phyloP scores from a whole-genome alignment of 2,888 invertebrate species.

The Aspidiotus rigidus region DNA sequence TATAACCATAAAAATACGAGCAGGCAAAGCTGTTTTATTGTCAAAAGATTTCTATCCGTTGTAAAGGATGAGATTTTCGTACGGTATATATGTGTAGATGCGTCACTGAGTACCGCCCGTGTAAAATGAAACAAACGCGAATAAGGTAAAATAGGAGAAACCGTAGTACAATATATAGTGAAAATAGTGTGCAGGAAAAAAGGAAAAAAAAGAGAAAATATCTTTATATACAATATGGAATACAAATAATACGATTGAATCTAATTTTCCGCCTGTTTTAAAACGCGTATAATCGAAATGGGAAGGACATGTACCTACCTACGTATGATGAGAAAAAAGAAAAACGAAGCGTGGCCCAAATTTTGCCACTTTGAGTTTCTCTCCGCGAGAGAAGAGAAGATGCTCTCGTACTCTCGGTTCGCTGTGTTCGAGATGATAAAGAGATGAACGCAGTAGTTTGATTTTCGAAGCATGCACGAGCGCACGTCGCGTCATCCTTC shows the following conservation, averaged over 20 bases:
- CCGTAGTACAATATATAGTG: too few species aligned
- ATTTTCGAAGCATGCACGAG: not conserved
- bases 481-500: not conserved
- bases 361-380: not conserved
- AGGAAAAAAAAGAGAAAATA: slow-evolving; percentile 19
- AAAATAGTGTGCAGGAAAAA: slow-evolving; percentile 8
- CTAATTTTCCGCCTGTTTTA: slow-evolving; percentile 31
- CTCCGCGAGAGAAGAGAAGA: not conserved
- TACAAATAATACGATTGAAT: slow-evolving; percentile 32
- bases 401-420: not conserved
- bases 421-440: not conserved
- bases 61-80: not conserved
- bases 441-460: not conserved
- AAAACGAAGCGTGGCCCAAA: slow-evolving; percentile 7
- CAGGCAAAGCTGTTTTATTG: too few species aligned
- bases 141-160: not conserved
- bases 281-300: slow-evolving; percentile 22
- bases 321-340: not conserved
- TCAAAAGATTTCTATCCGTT: too few species aligned
- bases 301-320: too few species aligned
- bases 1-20: slow-evolving; percentile 3
- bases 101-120: too few species aligned
- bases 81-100: not conserved
- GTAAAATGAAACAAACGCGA: too few species aligned
- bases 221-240: slow-evolving; percentile 17